A percentile compares a stretch with the other conserved stretches of the same genome.
Conservation (phyloP, 1,140 invertebrate species). For the Hetaerina americana region DNA sequence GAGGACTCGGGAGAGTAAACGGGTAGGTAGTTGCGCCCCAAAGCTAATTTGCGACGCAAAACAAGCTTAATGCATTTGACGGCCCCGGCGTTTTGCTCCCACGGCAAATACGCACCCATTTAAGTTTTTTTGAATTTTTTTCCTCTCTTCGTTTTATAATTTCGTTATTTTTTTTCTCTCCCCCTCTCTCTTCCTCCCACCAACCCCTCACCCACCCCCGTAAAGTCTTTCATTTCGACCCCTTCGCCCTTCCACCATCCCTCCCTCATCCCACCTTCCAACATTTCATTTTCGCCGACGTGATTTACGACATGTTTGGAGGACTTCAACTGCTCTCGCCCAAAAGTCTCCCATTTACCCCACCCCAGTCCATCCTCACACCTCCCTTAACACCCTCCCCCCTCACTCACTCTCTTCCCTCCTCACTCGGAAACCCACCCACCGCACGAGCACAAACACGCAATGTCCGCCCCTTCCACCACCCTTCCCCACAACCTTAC, state of each 20-base stretch:
- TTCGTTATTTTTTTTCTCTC: too few species aligned
- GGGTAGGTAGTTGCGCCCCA: too few species aligned
- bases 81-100: neutral
- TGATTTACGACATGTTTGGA: neutral
- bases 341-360: too few species aligned
- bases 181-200: too few species aligned
- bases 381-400: neutral
- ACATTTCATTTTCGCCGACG: neutral
- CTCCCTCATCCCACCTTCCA: neutral
- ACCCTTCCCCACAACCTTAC: neutral
- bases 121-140: neutral
- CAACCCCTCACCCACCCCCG: too few species aligned
- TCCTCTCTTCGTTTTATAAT: too few species aligned
- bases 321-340: too few species aligned
- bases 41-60: neutral
- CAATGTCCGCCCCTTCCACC: too few species aligned
- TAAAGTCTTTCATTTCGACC: too few species aligned
- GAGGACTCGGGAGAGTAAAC: too few species aligned
- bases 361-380: neutral
- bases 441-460: neutral
- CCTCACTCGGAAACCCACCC: neutral
- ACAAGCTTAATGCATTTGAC: neutral
- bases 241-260: too few species aligned
- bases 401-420: neutral
- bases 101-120: neutral